phyloP scores from a whole-genome alignment of 2,113 vertebrate species.

The Scortum barcoo region DNA sequence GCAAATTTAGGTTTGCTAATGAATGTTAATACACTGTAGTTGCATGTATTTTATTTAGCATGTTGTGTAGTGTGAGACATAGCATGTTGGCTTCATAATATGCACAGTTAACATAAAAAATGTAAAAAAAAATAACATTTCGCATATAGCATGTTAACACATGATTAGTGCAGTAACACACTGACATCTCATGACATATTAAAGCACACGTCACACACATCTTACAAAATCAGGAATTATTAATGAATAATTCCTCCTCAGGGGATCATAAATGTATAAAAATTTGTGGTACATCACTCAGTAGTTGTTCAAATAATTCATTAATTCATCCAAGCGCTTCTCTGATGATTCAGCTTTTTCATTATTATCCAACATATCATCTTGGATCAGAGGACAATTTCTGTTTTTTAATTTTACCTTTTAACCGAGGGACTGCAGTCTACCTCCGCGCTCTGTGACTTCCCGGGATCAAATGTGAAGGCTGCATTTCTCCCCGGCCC shows the following conservation, averaged over 20 bases:
- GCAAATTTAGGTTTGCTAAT: too few species aligned
- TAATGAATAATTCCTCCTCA: not conserved
- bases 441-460: not conserved
- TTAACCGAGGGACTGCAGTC: not conserved
- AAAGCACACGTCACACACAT: too few species aligned
- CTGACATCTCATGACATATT: too few species aligned
- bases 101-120: too few species aligned
- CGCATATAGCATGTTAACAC: too few species aligned
- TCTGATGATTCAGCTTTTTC: not conserved
- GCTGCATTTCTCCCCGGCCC: slow-evolving; percentile 35
- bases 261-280: not conserved
- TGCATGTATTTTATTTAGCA: too few species aligned
- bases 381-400: not conserved
- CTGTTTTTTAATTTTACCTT: slow-evolving; percentile 10
- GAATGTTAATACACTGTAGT: too few species aligned
- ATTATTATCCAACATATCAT: not conserved
- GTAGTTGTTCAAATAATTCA: not conserved
- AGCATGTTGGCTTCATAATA: too few species aligned
- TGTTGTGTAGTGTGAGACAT: too few species aligned
- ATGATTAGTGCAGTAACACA: too few species aligned
- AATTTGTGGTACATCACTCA: too few species aligned
- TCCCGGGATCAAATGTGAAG: slow-evolving; percentile 26
- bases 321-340: not conserved
- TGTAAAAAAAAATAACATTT: too few species aligned
- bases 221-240: not conserved